Percentiles rank a stretch among this genome's conserved stretches.
Conservation (phyloP, 1,140 invertebrate species). For the Megalopta genalis region DNA sequence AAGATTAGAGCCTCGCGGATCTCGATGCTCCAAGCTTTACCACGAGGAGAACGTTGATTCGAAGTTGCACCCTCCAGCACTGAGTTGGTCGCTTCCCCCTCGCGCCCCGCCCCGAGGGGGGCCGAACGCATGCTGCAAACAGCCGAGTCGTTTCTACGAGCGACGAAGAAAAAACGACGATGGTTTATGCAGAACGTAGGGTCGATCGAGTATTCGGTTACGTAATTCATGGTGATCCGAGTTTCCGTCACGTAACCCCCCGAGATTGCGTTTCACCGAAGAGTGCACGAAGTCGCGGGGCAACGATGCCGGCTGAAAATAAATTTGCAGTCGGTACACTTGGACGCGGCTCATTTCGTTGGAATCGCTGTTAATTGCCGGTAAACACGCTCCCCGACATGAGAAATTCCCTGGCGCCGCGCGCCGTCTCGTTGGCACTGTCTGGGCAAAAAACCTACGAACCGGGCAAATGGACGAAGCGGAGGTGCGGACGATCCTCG, state of each 20-base stretch:
- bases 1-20: too few species aligned
- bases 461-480: slow-evolving; percentile 1
- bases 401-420: slow-evolving; percentile 59
- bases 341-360: slow-evolving; percentile 49
- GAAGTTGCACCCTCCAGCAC: too few species aligned
- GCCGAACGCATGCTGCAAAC: too few species aligned
- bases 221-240: neutral
- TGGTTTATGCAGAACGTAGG: too few species aligned
- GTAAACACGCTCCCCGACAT: slow-evolving; percentile 50
- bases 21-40: too few species aligned
- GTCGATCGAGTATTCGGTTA: neutral
- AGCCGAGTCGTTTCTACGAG: too few species aligned
- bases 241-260: neutral
- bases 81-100: too few species aligned
- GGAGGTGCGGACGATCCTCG: slow-evolving; percentile 2
- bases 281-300: neutral
- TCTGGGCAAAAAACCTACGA: slow-evolving; percentile 42
- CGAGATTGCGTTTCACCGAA: neutral
- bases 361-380: slow-evolving; percentile 61
- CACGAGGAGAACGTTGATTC: too few species aligned
- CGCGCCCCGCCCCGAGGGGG: too few species aligned
- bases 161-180: neutral
- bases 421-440: slow-evolving; percentile 51
- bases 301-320: slow-evolving; percentile 23
- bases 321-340: slow-evolving; percentile 35